phyloP scores from a whole-genome alignment of 2,797 vertebrate species.

The Falco naumanni region DNA sequence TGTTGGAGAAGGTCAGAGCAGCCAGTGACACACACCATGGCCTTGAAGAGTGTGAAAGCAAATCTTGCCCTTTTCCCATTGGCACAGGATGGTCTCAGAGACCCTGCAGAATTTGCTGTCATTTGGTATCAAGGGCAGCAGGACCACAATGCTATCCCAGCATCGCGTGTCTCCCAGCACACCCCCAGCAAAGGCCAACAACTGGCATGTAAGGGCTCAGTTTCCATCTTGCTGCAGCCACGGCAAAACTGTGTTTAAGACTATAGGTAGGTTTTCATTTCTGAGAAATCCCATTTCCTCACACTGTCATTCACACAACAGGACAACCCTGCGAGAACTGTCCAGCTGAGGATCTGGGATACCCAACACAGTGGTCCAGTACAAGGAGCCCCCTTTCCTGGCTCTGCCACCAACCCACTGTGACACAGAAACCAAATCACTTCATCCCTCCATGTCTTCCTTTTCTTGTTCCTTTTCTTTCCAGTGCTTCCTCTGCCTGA shows the following conservation, averaged over 20 bases:
- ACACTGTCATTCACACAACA: neutral
- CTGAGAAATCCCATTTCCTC: neutral
- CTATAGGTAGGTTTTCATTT: rapidly evolving
- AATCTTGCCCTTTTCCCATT: neutral
- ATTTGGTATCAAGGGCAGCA: rapidly evolving
- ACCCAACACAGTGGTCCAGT: neutral
- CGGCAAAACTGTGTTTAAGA: neutral
- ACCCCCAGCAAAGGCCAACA: neutral
- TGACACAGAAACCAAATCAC: neutral
- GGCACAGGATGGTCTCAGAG: neutral
- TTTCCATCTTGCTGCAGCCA: neutral
- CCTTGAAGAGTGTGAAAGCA: neutral
- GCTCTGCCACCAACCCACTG: rapidly evolving
- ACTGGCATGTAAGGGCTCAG: rapidly evolving
- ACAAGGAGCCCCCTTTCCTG: neutral
- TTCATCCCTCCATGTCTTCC: neutral
- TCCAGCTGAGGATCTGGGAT: neutral
- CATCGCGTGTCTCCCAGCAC: neutral
- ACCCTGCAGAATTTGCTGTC: neutral
- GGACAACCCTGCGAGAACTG: neutral
- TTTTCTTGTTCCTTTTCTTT: neutral
- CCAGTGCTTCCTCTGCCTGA: neutral
- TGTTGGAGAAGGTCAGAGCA: neutral
- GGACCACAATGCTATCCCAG: neutral
- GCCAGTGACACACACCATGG: neutral